Conservation (phyloP, 2,797 vertebrate species). For the Cyprinodon diabolis region DNA sequence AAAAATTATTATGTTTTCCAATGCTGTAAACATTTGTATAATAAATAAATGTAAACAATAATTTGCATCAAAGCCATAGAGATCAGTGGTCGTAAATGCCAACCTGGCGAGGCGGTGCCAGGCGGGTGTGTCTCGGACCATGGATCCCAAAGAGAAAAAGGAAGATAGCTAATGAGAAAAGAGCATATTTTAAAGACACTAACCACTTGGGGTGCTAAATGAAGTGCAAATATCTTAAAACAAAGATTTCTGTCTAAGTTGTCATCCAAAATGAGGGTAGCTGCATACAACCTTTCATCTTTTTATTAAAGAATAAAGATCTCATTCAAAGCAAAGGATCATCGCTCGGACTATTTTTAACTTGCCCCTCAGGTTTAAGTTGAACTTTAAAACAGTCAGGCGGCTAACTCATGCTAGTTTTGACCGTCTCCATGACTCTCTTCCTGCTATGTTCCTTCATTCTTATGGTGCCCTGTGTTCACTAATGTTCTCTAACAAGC, state of each 20-base stretch:
- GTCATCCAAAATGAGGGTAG: slow-evolving; percentile 27
- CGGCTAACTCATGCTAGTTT: background rate
- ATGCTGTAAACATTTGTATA: no score
- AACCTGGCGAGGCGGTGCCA: no score
- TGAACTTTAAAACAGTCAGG: slow-evolving; percentile 1
- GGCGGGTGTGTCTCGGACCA: background rate
- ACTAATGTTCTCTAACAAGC: background rate
- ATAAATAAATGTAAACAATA: no score
- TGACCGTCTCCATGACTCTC: background rate
- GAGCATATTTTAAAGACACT: slow-evolving; percentile 44
- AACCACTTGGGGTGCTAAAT: slow-evolving; percentile 29
- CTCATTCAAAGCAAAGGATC: slow-evolving; percentile 2
- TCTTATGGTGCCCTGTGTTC: background rate
- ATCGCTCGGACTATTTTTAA: slow-evolving; percentile 5
- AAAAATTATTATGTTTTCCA: no score
- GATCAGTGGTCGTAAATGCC: no score
- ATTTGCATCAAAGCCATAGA: no score
- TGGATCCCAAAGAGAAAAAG: no score
- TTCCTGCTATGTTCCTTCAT: background rate
- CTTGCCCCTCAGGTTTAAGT: slow-evolving; percentile 10
- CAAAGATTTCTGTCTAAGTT: slow-evolving; percentile 38
- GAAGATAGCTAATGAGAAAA: background rate
- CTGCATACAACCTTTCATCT: slow-evolving; percentile 7
- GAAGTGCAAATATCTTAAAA: slow-evolving; percentile 38
- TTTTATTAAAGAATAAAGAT: slow-evolving; percentile 15